These are phyloP conservation scores for Corapipo altera DNA, from an alignment of 2,113 vertebrate genomes.

Conservation along the genomic window DNA sequence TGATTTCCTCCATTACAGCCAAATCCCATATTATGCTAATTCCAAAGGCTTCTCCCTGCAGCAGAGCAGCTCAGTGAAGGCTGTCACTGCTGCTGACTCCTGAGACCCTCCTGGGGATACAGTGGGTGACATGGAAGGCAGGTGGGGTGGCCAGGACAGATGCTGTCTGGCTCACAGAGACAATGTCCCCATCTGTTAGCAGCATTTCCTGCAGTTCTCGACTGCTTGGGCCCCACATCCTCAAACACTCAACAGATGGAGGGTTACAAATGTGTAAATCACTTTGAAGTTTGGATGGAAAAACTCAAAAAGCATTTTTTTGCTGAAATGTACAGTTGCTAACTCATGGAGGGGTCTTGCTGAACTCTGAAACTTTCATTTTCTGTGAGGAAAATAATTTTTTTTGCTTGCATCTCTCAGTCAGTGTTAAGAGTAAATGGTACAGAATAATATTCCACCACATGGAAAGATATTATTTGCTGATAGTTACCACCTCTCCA, in stretches of 20 bases:
- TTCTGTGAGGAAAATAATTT: not conserved
- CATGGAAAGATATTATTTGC: not conserved
- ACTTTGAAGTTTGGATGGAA: not conserved
- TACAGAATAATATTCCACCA: not conserved
- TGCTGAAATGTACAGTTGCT: not conserved
- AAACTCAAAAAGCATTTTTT: not conserved
- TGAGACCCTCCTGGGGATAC: not conserved
- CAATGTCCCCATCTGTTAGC: constrained; percentile 51
- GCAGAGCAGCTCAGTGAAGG: not conserved
- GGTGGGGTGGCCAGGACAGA: constrained; percentile 28
- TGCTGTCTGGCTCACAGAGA: constrained; percentile 35
- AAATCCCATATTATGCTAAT: not conserved
- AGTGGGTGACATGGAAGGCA: not conserved
- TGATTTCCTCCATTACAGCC: not conserved
- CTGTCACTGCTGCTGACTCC: not conserved
- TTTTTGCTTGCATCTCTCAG: not conserved
- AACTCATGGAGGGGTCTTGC: not conserved
- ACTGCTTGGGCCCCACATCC: not conserved
- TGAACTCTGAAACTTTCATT: not conserved
- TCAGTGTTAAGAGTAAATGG: not conserved
- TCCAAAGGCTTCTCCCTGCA: not conserved
- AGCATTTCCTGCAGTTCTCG: not conserved
- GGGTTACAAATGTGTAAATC: constrained; percentile 30
- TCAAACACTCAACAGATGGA: constrained; percentile 46
- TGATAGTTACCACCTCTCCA: not conserved